Evolutionary conservation across 1,140 invertebrate species (phyloP), one percentile per base, ranked within the genome.

Genomic region (Homarus americanus): DNA sequence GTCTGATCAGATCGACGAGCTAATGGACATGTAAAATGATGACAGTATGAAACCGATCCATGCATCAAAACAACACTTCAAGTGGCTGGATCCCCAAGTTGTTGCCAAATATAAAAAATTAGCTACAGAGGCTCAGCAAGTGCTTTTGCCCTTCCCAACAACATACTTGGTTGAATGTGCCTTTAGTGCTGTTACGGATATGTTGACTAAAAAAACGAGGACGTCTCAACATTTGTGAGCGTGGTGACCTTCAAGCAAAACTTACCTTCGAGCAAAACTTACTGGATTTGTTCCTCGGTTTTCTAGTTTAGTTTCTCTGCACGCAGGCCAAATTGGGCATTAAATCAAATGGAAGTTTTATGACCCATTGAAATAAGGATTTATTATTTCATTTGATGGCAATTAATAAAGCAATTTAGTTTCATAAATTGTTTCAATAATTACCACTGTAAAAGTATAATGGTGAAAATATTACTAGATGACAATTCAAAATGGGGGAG

Each of bases 401-500:
- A 49, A 15, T 49, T 7, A 1, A 49, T 49, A 49, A 49, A 49
- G 44, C 15, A 49, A 49, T 49, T 49, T 49, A 49, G 7, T 49
- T 49, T 49, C 44, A 49, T 49, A 49, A 49, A 10, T 49, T 49
- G 44, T 49, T 49, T 49, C 1, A 49, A 49, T 49, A 49, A 49
- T 10, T 49, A 49, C 44, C 15, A 49, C 9, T 49, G 44, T 1
- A 49, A 49, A 49, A 15, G 7, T 49, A 49, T 49, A 49, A 10
- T 49, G 44, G 44, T 49, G 44, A 72, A 72, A 72, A 72, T 28
- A 72, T 72, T 72, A 78, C n/a, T 78, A 78, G 10, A 78, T 78
- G 75, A 40, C 75, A 78, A 78, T 38, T 78, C 34, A 40, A 78
- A 78, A 7, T 78, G 0, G 75, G 75, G 75, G 34, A 78, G 75